Evolutionary conservation across 2,888 invertebrate genomes (phyloP), one percentile per base, ranked within the genome.

Genomic region (Tiphia femorata): DNA sequence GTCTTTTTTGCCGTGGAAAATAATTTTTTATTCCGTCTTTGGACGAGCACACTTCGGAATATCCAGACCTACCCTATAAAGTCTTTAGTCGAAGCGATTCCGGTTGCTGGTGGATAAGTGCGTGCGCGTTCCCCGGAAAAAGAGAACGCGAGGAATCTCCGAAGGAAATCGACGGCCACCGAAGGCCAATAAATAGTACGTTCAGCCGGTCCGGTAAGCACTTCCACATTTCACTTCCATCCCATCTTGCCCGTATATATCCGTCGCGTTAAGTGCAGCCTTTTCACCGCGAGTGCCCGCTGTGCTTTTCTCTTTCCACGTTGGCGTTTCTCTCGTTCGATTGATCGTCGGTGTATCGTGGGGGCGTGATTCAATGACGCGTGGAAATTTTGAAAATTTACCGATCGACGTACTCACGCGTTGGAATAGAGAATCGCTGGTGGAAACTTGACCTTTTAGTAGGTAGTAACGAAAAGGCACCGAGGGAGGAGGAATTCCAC

Each of bases 111-210:
- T 51, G 43, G 50, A 35, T 54, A 55, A 68, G 58, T 50, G 47
- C 35, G 21, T 33, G 43, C 40, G 6, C 33, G 33, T 33, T 25
- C 5, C 6, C 25, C 25, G 25, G 14, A 14, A 14, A 7, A 6
- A 41, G 8, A 35, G 47, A 27, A 17, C 49, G 38, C 23, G 43
- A 17, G 12, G 41, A 16, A 43, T 64, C 49, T 53, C 25, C 47
- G 42, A 40, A 41, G 52, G 35, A 49, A 56, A 37, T 37, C 41
- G 44, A 46, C 25, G 33, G 47, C 37, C 37, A n/a, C 33, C 33
- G 58, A 43, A 67, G n/a, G n/a, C n/a, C 70, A 58, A 69, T 67
- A 70, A 67, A 70, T 70, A 67, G 70, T 56, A 48, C 67, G 49
- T 65, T 70, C 61, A 71, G 55, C 16, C 50, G 67, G 40, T 47